These are phyloP conservation scores for Trichoplusia ni DNA, from an alignment of 1,140 invertebrate species.

Conservation along the genomic window DNA sequence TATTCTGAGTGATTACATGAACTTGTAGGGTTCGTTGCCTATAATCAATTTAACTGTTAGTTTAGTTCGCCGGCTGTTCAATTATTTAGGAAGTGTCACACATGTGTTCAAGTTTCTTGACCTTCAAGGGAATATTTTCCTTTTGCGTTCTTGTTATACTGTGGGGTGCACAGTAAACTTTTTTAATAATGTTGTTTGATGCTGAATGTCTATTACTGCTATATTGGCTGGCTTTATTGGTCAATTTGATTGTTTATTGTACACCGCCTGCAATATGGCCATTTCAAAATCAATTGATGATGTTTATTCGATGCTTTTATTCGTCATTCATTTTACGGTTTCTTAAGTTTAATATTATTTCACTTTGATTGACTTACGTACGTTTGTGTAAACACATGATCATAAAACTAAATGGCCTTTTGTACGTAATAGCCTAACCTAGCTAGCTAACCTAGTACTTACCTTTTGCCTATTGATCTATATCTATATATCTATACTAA, in stretches of 20 bases:
- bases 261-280: conserved; percentile 9
- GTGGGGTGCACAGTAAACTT: conserved; percentile 19
- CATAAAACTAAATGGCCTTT: too few species aligned
- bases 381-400: neutral
- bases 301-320: conserved; percentile 24
- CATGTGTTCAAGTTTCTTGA: conserved; percentile 1
- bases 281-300: conserved; percentile 30
- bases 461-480: too few species aligned
- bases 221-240: conserved; percentile 15
- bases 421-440: too few species aligned
- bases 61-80: neutral
- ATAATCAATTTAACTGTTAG: too few species aligned
- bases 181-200: conserved; percentile 21
- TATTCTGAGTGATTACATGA: too few species aligned
- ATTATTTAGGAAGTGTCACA: conserved; percentile 5
- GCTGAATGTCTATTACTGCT: conserved; percentile 10
- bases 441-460: too few species aligned
- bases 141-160: neutral
- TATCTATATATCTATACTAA: too few species aligned
- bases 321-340: neutral
- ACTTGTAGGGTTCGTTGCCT: too few species aligned
- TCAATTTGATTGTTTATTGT: conserved; percentile 22
- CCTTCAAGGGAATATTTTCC: neutral
- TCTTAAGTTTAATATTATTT: neutral
- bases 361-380: neutral